Conservation (phyloP, 2,797 vertebrate species). For the Saxicola maurus region DNA sequence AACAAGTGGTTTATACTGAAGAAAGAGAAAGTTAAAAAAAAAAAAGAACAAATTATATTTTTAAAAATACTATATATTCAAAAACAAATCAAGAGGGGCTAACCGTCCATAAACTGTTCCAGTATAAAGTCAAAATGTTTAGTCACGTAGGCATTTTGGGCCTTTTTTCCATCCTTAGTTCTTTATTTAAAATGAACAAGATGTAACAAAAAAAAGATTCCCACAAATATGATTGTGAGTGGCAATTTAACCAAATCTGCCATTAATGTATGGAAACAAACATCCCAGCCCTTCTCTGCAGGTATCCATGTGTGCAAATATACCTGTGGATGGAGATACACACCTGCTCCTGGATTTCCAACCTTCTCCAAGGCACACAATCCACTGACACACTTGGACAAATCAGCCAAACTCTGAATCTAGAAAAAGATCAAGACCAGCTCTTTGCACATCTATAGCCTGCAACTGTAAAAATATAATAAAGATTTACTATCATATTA, state of each 20-base stretch:
- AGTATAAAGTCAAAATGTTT: not conserved
- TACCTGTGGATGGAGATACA: not conserved
- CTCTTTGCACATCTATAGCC: not conserved
- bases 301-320: not conserved
- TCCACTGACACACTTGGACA: not conserved
- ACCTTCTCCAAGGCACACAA: not conserved
- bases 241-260: not conserved
- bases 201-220: not conserved
- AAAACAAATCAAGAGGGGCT: not conserved
- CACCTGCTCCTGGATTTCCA: not conserved
- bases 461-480: not conserved
- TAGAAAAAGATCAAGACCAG: not conserved
- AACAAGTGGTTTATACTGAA: not conserved
- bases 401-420: conserved; percentile 15
- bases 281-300: not conserved
- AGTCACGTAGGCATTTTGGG: not conserved
- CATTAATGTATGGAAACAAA: not conserved
- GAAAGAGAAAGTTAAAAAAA: not conserved
- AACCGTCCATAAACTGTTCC: not conserved
- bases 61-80: not conserved
- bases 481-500: not conserved
- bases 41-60: not conserved
- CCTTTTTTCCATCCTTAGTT: not conserved
- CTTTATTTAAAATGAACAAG: not conserved
- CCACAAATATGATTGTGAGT: not conserved